Evolutionary conservation across 1,140 invertebrate genomes (phyloP), one percentile per base, ranked within the genome.

Genomic region (Asbolus verrucosus): DNA sequence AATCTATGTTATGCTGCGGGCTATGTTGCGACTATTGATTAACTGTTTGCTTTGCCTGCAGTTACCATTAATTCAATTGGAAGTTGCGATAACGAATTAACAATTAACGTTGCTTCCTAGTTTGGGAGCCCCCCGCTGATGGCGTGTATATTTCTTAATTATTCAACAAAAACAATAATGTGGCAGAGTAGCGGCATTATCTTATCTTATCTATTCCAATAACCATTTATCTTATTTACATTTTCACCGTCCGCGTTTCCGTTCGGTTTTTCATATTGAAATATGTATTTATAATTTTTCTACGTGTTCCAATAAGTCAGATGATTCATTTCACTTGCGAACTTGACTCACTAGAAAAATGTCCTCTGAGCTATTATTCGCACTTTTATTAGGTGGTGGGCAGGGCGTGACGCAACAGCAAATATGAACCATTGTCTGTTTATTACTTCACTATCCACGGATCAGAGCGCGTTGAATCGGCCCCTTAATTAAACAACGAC

Each of bases 21-120:
- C 46, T 54, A 54, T 21, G 46, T 54, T 46, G 19, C 41, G 41
- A 46, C 41, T 46, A 46, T 46, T 54, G 46, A 54, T 54, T 54
- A 54, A 54, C 46, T 21, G 46, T 54, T 54, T 9, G 3, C 21
- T 24, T 14, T 11, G 13, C 15, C 46, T 46, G 19, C 41, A 46
- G 41, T 27, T 54, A 54, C 2, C 21, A 16, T 27, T 54, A 54
- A 54, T 24, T 54, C 46, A n/a, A 30, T 54, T 54, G 46, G 46
- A 54, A 54, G 46, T 54, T 54, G 18, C 27, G 21, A 54, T 54
- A 27, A 54, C 46, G 4, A 24, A 54, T 54, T 54, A 27, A 54
- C 46, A 54, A 54, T 54, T 9, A 11, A 8, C 2, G 46, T 11
- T 6, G 21, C 21, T 27, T 54, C 33, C 33, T 27, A 8, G 24